Evolutionary conservation across 2,888 invertebrate genomes (phyloP), one percentile per base, ranked within the genome.

Genomic region (Micoletzkya japonica): DNA sequence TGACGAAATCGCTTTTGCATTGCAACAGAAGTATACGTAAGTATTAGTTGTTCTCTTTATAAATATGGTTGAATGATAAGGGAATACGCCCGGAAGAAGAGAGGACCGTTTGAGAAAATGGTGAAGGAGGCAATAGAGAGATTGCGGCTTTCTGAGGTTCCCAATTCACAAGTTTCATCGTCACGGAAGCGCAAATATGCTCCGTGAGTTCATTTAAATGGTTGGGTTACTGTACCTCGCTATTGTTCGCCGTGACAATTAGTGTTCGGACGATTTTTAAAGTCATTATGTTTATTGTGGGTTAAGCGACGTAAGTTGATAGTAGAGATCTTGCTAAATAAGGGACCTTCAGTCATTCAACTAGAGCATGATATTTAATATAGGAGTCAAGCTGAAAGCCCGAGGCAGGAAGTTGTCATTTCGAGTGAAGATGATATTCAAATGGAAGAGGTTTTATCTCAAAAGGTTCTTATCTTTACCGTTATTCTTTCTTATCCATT

Each of bases 21-120:
- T 80, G 37, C 76, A 76, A 69, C 74, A 79, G 58, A 76, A 77
- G 58, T 74, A 70, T 70, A 76, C 77, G 78, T 79, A 67, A 30
- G 76, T 71, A 63, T 4, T 4, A 60, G 24, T 4, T 20, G 1
- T 4, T 61, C 39, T n/a, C 4, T 14, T 61, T 7, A 17, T 59
- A 37, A 24, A 26, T 59, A 30, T 17, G 2, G 26, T 1, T 24
- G 3, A 37, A 6, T 20, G n/a, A n/a, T n/a, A n/a, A n/a, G 78
- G 59, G 79, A 79, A 57, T 79, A 79, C 56, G 71, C 70, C 28
- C 71, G 78, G 26, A 77, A 77, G 68, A 75, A 78, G 50, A 72
- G 72, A 64, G 74, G 71, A 67, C 58, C 73, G 1, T 74, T 79
- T 26, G 73, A 75, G 61, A 56, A 70, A 37, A 71, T 76, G 73